Base-by-base conservation (phyloP, 2,888 invertebrate species). In the Pheosia tremula region DNA sequence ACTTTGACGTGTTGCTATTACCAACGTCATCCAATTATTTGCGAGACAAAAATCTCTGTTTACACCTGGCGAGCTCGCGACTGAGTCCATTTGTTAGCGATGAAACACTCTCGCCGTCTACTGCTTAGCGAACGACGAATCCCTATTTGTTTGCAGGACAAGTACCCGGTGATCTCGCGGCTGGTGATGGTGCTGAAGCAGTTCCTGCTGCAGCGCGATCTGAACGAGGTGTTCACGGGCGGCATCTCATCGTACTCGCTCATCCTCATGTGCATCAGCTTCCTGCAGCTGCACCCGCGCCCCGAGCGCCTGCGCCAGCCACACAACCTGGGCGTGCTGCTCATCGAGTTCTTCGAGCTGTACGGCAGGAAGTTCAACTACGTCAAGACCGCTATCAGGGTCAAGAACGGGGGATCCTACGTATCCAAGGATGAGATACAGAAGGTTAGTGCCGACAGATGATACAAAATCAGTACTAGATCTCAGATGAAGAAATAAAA, bases 181-280 rank as follows among this genome's bases (percentile, higher is more conserved):
- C 94, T 99, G 85, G 99, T 99, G 82, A 96, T 99, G 94, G 98
- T 99, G 67, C 95, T 99, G 79, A 99, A 99, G 94, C 99, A 99
- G 95, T 99, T 99, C 94, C 96, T 99, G 73, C 95, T 99, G 74
- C 98, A 99, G 94, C 96, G 99, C 83, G 98, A 99, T 94, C 96
- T 99, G 84, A 99, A 99, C 94, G 99, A 99, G 95, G 99, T 99
- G 82, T 99, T 99, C 94, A 99, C 99, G 71, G 99, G 99, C 71
- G 99, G 99, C 88, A 99, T 99, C 90, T 98, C 99, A 77, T 99
- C 99, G 67, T 99, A 99, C 94, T 98, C 99, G 85, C 96, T 99
- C 78, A 99, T 99, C 88, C 96, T 99, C 75, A 98, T 99, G 97
- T 98, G 98, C 87, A 98, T 99, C 91, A 98, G 98, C 94, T 99